Conservation (phyloP, 2,113 vertebrate genomes). For the Stegastes partitus region DNA sequence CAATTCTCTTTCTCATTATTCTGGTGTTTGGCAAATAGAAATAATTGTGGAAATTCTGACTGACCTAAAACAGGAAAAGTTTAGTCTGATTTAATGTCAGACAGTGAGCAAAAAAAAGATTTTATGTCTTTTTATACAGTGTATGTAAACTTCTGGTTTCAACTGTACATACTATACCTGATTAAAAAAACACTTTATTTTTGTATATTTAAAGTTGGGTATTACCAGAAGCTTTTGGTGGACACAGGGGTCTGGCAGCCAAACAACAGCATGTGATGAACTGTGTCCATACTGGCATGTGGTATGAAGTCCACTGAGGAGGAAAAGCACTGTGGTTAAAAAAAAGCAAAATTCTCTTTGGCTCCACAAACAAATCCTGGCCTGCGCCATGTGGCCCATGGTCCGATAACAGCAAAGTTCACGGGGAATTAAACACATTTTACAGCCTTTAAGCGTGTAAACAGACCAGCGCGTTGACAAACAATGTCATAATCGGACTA, state of each 20-base stretch:
- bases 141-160: too few species aligned
- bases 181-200: too few species aligned
- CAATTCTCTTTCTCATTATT: too few species aligned
- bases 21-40: too few species aligned
- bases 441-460: background rate
- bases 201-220: background rate
- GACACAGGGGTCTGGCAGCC: slow-evolving; percentile 93
- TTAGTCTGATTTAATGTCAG: too few species aligned
- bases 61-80: too few species aligned
- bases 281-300: slow-evolving; percentile 95
- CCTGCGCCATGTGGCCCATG: background rate
- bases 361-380: background rate
- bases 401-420: background rate
- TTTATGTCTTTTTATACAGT: too few species aligned
- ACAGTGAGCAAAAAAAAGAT: too few species aligned
- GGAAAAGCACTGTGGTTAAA: slow-evolving; percentile 10
- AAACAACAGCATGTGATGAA: slow-evolving; percentile 97
- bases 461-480: background rate
- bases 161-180: too few species aligned
- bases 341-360: too few species aligned
- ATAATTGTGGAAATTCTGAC: too few species aligned
- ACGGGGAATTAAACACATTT: background rate
- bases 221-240: slow-evolving; percentile 92
- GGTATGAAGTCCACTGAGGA: slow-evolving; percentile 95
- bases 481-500: background rate